phyloP scores from a whole-genome alignment of 1,140 invertebrate species.

The Drosophila orosa region DNA sequence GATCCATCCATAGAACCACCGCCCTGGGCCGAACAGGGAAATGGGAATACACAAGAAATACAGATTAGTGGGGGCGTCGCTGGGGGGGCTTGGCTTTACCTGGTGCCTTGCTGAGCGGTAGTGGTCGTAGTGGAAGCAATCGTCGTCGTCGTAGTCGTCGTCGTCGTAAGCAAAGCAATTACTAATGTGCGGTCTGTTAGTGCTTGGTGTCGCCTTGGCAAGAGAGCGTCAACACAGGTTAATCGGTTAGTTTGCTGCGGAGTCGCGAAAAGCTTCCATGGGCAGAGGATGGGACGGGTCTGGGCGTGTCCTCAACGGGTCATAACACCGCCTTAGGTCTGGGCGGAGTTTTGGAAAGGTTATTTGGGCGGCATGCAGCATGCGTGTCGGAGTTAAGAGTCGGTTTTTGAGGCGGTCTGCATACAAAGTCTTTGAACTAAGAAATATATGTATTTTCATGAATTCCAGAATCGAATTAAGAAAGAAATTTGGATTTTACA shows the following conservation, averaged over 20 bases:
- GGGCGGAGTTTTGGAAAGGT: background rate
- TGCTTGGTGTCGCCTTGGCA: conserved; percentile 75
- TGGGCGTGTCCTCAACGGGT: conserved; percentile 28
- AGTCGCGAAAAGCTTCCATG: conserved; percentile 33
- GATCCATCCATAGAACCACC: conserved; percentile 74
- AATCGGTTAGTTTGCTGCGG: conserved; percentile 52
- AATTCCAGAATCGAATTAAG: no score
- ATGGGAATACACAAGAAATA: background rate
- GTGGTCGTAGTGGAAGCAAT: conserved; percentile 67
- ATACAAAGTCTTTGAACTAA: background rate
- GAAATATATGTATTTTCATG: no score
- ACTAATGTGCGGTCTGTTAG: conserved; percentile 80
- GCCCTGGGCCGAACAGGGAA: conserved; percentile 51
- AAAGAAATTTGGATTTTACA: background rate
- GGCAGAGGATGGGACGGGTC: conserved; percentile 11
- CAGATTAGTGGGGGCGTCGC: background rate
- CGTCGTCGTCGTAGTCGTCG: conserved; percentile 49
- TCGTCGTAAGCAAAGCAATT: conserved; percentile 83
- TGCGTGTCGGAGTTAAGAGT: background rate
- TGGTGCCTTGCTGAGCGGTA: conserved; percentile 53
- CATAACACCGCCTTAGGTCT: conserved; percentile 36
- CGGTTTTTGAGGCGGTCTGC: background rate
- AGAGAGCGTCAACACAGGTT: conserved; percentile 70
- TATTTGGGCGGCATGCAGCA: conserved; percentile 14
- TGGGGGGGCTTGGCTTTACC: conserved; percentile 48